Evolutionary conservation across 2,888 invertebrate genomes (phyloP).

Genomic region (Hedya salicella): DNA sequence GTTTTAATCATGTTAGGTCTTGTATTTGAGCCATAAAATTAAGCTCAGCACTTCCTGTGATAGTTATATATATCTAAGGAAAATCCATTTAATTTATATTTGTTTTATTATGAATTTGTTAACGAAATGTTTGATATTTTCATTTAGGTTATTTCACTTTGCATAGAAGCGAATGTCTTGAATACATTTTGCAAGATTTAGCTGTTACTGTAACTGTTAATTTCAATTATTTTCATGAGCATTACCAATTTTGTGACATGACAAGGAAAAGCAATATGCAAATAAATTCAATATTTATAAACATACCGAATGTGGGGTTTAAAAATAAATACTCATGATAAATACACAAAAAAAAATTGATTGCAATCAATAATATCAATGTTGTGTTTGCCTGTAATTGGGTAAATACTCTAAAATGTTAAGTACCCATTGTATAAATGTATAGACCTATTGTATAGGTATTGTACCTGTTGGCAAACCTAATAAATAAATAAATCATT

Average conservation of each 20-base stretch:
- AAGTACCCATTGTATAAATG: no score
- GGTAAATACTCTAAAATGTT: no score
- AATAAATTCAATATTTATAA: not conserved
- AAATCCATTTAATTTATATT: conserved; percentile 35
- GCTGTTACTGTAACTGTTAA: conserved; percentile 12
- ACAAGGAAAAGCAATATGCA: not conserved
- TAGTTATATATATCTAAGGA: conserved; percentile 54
- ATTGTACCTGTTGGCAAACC: no score
- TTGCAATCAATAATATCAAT: no score
- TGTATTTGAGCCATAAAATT: conserved; percentile 41
- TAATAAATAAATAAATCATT: no score
- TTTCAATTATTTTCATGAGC: not conserved
- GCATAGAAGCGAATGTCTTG: conserved; percentile 1
- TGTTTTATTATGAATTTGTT: conserved; percentile 23
- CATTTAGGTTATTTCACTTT: not conserved
- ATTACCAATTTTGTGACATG: conserved; percentile 12
- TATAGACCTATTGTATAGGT: no score
- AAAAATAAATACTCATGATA: no score
- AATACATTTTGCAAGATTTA: conserved; percentile 19
- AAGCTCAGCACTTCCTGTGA: conserved; percentile 76
- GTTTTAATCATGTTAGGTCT: conserved; percentile 25
- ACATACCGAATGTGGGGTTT: no score
- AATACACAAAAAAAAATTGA: no score
- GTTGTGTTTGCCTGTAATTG: no score
- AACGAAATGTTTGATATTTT: conserved; percentile 19